Conservation (phyloP, 2,888 invertebrate species). For the Mythimna lalbum region DNA sequence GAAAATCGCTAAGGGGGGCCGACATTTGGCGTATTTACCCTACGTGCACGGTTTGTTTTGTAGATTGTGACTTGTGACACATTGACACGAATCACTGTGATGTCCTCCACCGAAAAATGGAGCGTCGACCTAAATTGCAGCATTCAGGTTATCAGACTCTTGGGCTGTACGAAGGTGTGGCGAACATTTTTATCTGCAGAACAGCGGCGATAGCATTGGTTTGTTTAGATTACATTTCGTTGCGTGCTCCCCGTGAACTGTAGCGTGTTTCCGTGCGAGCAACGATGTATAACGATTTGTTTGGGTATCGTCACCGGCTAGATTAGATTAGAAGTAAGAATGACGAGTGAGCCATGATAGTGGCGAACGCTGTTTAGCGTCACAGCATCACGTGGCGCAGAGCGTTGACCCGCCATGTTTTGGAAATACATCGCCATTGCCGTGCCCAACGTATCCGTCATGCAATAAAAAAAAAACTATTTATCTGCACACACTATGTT, state of each 20-base stretch:
- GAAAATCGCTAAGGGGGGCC: no score
- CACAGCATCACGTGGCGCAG: conserved; percentile 84
- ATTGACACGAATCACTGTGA: conserved; percentile 72
- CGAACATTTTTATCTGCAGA: conserved; percentile 60
- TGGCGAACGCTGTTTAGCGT: conserved; percentile 74
- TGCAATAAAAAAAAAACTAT: conserved; percentile 74
- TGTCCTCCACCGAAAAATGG: conserved; percentile 75
- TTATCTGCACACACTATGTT: conserved; percentile 71
- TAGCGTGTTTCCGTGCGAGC: conserved; percentile 53
- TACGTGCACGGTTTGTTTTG: conserved; percentile 51
- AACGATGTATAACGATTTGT: conserved; percentile 69
- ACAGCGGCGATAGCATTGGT: conserved; percentile 32
- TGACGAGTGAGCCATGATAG: conserved; percentile 75
- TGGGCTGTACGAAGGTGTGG: conserved; percentile 71
- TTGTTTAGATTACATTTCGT: conserved; percentile 64
- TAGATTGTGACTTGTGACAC: conserved; percentile 71
- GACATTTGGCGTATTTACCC: no score
- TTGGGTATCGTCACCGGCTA: conserved; percentile 66
- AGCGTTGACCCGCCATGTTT: conserved; percentile 88
- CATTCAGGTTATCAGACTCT: conserved; percentile 80
- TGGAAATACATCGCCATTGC: conserved; percentile 80
- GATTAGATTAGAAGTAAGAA: conserved; percentile 77
- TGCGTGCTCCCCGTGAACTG: conserved; percentile 39
- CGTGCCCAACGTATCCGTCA: conserved; percentile 72
- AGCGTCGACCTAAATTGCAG: conserved; percentile 80